Conservation (phyloP, 2,797 vertebrate species). For the Xerus rutilus region DNA sequence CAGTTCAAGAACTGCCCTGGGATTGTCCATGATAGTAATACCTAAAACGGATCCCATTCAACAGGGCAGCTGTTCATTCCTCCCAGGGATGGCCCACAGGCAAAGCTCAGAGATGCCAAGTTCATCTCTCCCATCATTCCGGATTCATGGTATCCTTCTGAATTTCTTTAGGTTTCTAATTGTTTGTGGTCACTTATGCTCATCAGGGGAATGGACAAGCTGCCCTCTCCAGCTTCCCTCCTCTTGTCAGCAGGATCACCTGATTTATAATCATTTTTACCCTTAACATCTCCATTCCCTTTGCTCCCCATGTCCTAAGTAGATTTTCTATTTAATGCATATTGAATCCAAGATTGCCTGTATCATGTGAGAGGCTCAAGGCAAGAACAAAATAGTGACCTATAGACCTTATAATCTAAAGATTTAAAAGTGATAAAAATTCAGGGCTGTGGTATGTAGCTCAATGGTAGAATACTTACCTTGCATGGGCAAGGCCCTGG, state of each 20-base stretch:
- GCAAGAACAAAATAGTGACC: neutral
- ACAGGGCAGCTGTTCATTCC: neutral
- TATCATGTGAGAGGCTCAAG: neutral
- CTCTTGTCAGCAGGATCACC: neutral
- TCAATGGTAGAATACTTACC: neutral
- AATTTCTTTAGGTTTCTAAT: neutral
- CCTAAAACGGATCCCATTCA: neutral
- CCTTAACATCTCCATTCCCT: neutral
- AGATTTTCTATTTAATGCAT: neutral
- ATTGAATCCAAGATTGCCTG: neutral
- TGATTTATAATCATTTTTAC: neutral
- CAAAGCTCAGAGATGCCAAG: neutral
- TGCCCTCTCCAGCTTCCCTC: neutral
- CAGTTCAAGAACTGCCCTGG: neutral
- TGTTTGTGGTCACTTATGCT: neutral
- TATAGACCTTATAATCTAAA: neutral
- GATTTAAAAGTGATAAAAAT: conserved; percentile 21
- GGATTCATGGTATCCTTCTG: neutral
- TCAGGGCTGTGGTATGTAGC: neutral
- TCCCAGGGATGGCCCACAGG: neutral
- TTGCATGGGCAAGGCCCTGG: neutral
- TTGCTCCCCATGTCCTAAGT: neutral
- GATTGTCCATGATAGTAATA: neutral
- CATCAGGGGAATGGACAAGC: too few relatives aligned
- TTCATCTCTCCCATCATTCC: neutral